Evolutionary conservation across 1,140 invertebrate genomes (phyloP).

Genomic region (Eubasilissa regina): DNA sequence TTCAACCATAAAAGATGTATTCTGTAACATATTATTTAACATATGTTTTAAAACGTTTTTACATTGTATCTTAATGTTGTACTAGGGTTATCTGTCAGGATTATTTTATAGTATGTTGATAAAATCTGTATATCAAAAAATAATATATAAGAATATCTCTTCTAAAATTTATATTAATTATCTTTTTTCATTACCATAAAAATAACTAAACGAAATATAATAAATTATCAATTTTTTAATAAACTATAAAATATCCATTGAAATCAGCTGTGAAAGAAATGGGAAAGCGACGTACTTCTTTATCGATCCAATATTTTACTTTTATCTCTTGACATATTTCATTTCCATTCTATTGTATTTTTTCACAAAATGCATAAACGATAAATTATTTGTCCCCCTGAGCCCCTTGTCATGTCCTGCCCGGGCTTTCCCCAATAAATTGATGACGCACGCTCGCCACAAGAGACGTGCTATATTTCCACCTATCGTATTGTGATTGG

Average conservation of each 20-base stretch:
- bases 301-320: neutral
- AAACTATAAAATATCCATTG: neutral
- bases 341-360: slow-evolving; percentile 24
- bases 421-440: slow-evolving; percentile 10
- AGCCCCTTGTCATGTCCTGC: neutral
- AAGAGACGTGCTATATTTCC: neutral
- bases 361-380: slow-evolving; percentile 29
- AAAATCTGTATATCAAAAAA: no score
- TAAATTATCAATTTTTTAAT: no score
- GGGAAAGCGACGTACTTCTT: neutral
- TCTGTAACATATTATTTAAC: no score
- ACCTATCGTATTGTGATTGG: slow-evolving; percentile 23
- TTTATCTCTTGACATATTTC: slow-evolving; percentile 18
- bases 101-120: no score
- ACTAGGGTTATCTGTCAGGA: no score
- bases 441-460: slow-evolving; percentile 25
- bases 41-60: no score
- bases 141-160: no score
- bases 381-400: slow-evolving; percentile 19
- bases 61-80: no score
- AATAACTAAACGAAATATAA: no score
- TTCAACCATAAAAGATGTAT: no score
- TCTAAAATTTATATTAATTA: no score
- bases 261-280: neutral
- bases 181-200: no score